Evolutionary conservation across 2,888 invertebrate genomes (phyloP), one percentile per base, ranked within the genome.

Genomic region (Spodoptera exigua): DNA sequence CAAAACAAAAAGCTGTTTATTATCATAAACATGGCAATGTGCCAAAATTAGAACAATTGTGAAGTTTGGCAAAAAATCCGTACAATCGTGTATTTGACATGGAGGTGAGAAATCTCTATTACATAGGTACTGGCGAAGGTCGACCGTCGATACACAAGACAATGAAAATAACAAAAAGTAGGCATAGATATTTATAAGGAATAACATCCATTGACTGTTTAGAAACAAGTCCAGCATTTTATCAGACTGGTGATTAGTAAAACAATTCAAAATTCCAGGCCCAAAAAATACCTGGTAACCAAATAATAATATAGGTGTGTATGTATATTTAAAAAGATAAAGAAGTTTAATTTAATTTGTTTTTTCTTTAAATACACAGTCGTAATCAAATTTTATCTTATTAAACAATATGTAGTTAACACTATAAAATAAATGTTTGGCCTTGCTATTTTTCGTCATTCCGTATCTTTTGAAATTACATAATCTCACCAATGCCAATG

Each of bases 401-500:
- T 27, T 27, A 27, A 27, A 27, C 9, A 5, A 1, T 27, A 27
- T 27, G 27, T 27, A 27, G 27, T 32, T 37, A 34, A 14, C 13
- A 27, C 27, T 9, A 7, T 5, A 7, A 58, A 34, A 34, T 49
- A 57, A 56, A 71, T 64, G 58, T 68, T 65, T 53, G 59, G 49
- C 49, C 49, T 51, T 34, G 49, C 2, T 21, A 2, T 40, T 49
- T 46, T 66, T 37, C 34, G 37, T 44, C 11, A 46, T 46, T 41
- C 12, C 2, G 32, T 47, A 51, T 46, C 21, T 37, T 49, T 64
- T 41, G n/a, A 58, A 47, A 48, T 54, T 51, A 58, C 39, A n/a
- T 54, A 51, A 51, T 13, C 11, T 35, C 17, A 14, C 43, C 64
- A 47, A 27, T 54, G 40, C 36, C 72, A 68, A 68, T 59, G 68